Percentiles rank a stretch among this genome's conserved stretches.
Evolutionary conservation across 2,113 vertebrate species (phyloP).

Genomic region (Prietella phreatophila): DNA sequence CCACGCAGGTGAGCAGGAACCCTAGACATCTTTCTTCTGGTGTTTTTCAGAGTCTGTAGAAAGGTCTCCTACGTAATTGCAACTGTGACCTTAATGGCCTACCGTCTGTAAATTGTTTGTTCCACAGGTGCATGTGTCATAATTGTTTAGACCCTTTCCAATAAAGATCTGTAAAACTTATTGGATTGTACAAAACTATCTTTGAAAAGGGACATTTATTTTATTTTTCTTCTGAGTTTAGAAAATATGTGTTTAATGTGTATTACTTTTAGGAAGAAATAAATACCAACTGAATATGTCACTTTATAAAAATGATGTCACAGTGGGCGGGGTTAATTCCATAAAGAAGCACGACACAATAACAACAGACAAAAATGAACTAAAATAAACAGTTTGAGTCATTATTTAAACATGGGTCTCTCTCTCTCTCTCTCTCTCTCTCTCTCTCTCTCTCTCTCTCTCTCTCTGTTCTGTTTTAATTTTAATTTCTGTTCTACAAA

Average conservation of each 20-base stretch:
- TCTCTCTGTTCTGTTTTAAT: neutral
- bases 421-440: slow-evolving; percentile 3
- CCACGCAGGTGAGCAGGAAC: too few relatives aligned
- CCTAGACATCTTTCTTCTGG: too few relatives aligned
- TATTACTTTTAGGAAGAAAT: neutral
- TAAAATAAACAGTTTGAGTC: neutral
- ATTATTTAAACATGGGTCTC: neutral
- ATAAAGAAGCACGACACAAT: neutral
- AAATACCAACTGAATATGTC: neutral
- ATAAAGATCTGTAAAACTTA: too few relatives aligned
- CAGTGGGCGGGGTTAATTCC: neutral
- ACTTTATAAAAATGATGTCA: neutral
- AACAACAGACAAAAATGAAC: neutral
- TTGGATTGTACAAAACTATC: too few relatives aligned
- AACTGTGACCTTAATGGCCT: too few relatives aligned
- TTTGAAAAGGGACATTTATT: too few relatives aligned
- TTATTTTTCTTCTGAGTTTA: too few relatives aligned
- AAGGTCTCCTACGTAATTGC: too few relatives aligned
- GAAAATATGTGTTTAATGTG: neutral
- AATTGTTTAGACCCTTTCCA: too few relatives aligned
- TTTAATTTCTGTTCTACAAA: neutral
- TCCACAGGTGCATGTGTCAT: too few relatives aligned
- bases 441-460: neutral
- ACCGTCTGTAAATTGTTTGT: too few relatives aligned
- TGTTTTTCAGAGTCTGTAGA: too few relatives aligned